Evolutionary conservation across 2,888 invertebrate species (phyloP), one percentile per base, ranked within the genome.

Genomic region (Pterobdella sp.): DNA sequence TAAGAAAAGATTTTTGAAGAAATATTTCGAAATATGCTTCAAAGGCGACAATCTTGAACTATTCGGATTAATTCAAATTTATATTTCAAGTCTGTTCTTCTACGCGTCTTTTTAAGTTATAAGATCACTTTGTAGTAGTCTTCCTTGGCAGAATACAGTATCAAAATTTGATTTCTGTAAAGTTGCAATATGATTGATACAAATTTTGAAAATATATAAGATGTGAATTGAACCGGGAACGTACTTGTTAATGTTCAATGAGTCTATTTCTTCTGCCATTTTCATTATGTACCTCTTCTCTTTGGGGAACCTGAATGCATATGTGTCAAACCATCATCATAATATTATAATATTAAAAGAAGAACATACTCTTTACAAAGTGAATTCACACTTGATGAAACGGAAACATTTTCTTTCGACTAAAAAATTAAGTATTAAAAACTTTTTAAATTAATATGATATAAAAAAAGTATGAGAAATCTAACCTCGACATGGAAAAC

Each of bases 111-210:
- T n/a, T n/a, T n/a, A n/a, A n/a, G n/a, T 56, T n/a, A 56, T n/a
- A 56, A 56, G 7, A 56, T 26, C 7, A 56, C 60, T n/a, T 56
- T 56, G 60, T 56, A 56, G n/a, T 56, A 56, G 60, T 56, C 60
- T 22, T 56, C 60, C 4, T 22, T 18, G 60, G 60, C 60, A 26
- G 60, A 56, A n/a, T 56, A 56, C 60, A 56, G 26, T 26, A 56
- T 56, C 60, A 56, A 22, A 22, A 56, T 56, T n/a, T 56, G 60
- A 56, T 56, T 56, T 56, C 60, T 56, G 60, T 3, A 56, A 56
- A 56, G 4, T 4, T n/a, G 3, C 4, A 26, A 56, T 22, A 42
- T 42, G 10, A 42, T 42, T 22, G 49, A 14, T 7, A 42, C 10
- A 14, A 42, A 42, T 14, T 42, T 42, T 42, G 10, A 42, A 14